Base-by-base conservation (phyloP, 2,113 vertebrate species). In the Syngnathoides biaculeatus region DNA sequence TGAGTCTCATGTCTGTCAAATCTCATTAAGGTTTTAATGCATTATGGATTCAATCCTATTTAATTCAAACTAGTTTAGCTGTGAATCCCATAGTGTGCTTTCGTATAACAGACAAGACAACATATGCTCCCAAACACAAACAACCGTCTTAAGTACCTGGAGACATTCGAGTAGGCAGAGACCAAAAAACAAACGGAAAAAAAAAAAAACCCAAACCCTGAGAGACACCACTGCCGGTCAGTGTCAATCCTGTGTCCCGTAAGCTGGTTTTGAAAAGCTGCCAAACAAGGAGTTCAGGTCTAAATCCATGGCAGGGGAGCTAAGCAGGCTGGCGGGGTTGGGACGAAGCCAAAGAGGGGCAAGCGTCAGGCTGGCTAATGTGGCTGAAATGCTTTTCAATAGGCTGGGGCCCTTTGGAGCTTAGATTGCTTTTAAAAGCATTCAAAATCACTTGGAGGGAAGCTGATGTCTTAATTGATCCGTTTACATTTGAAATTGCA, bases 221-320 rank as follows among this genome's bases (percentile, higher is more conserved):
- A 43, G 20, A 69, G 55, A 40, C 67, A 68, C 79, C 15, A 30
- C 60, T 69, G 69, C 50, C 30, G 62, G 67, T 73, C 73, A 68
- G 73, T 64, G 65, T 63, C 82, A 83, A 82, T 68, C 75, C 74
- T 53, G 47, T 40, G 43, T 61, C 26, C 60, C 66, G 56, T 79
- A 81, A 85, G 74, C 59, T 65, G 70, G 73, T 55, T 80, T 86
- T 82, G 79, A 82, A 72, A 64, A 14, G 13, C 50, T 65, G 72
- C 79, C 75, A 79, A 74, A 79, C 67, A 77, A 53, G n/a, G 63
- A 80, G 73, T 43, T 68, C 62, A 62, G 67, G 64, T 69, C 69
- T 76, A 82, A 86, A 84, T 79, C 83, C 71, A 73, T 2, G 59
- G 5, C 65, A 71, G 57, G 65, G 65, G 60, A 71, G 69, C 64